Base-by-base conservation (phyloP, 2,888 invertebrate genomes). In the Yponomeuta evonymella region DNA sequence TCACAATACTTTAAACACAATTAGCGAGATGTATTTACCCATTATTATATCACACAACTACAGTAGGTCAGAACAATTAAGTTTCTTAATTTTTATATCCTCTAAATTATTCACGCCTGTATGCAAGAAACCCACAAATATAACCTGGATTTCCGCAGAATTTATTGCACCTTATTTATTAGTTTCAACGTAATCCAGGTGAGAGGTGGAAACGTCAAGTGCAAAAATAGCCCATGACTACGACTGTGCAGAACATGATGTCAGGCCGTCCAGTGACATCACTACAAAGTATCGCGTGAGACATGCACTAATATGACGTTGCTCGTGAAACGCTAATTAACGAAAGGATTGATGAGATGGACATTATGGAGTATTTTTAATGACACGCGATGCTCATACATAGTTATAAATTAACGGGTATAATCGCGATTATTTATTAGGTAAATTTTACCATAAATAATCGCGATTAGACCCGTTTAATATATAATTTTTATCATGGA, bases 181-280 rank as follows among this genome's bases (percentile, higher is more conserved):
- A 58, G 51, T 58, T 58, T 58, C 51, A 58, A 58, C 15, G 8
- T 12, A 12, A 58, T 69, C 51, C 66, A 33, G 48, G 70, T 63
- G 72, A 48, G 68, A 30, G 63, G 68, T 68, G 67, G 70, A 71
- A 69, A 58, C 69, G 51, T 58, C 15, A 5, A 65, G 67, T 58
- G n/a, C 58, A 48, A 48, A 69, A 51, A 69, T 58, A 69, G 29
- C 69, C 5, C 62, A 68, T 68, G 64, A 70, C 30, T 51, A 48
- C 36, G 43, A 62, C 70, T 33, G 51, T 71, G 72, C 43, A 69
- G 72, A 64, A 70, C 76, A 77, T 83, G 81, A 84, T 76, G 78
- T 85, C 82, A 84, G 43, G 6, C 65, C 72, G 75, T 71, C 58
- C 71, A 73, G 67, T 83, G 83, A 84, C 82, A 81, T 81, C 80